Evolutionary conservation across 2,113 vertebrate genomes (phyloP).

Genomic region (Copsychus sechellarum): DNA sequence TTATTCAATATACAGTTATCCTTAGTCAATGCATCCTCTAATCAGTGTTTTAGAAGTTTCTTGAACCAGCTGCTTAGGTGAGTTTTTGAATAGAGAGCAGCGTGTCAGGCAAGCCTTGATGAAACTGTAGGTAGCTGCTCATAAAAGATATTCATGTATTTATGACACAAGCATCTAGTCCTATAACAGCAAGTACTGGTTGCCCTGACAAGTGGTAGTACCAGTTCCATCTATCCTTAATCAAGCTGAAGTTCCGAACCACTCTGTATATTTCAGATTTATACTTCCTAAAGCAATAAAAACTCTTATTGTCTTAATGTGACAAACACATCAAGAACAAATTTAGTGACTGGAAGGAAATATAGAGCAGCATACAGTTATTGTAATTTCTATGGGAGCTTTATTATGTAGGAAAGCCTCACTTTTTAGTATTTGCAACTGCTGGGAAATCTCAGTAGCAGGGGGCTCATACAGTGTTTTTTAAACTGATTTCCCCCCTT

Average conservation of each 20-base stretch:
- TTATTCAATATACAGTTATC: not conserved
- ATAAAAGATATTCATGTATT: fast-evolving
- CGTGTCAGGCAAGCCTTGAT: not conserved
- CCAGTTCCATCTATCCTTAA: not conserved
- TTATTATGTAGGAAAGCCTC: not conserved
- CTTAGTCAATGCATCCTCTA: not conserved
- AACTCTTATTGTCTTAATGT: not conserved
- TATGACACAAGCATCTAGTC: not conserved
- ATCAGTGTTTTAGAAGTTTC: not conserved
- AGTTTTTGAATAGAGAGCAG: not conserved
- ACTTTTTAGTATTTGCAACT: not conserved
- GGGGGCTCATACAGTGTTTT: not conserved
- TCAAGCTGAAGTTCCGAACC: not conserved
- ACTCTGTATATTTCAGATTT: not conserved
- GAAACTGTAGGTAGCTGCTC: not conserved
- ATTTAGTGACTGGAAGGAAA: not conserved
- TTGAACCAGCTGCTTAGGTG: not conserved
- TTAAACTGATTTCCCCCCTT: not conserved
- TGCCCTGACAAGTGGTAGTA: not conserved
- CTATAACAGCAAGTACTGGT: not conserved
- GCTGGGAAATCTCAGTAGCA: not conserved
- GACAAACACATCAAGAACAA: not conserved
- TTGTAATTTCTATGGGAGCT: not conserved
- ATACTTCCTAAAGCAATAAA: not conserved
- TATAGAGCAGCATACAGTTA: not conserved